phyloP scores from a whole-genome alignment of 30 jellyfish, hydroid and myxozoan species.

The Cassiopea xamachana region DNA sequence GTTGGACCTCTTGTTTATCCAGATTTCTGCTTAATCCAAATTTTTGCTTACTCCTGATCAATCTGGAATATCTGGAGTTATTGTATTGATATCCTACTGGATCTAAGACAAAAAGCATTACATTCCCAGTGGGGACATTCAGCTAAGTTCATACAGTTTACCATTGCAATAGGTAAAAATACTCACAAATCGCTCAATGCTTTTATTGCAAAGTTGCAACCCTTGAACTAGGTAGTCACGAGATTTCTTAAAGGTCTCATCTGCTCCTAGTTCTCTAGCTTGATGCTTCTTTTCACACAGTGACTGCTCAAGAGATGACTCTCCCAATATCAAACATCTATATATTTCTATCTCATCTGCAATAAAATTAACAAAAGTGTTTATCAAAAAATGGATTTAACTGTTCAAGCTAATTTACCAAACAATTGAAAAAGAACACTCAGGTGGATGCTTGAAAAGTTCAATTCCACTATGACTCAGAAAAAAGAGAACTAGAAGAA shows the following conservation, averaged over 20 bases:
- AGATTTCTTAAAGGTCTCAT: not conserved
- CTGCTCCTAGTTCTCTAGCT: not conserved
- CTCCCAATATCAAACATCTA: slow-evolving; percentile 64
- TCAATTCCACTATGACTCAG: no score
- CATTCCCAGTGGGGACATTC: no score
- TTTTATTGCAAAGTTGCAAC: not conserved
- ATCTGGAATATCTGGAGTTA: no score
- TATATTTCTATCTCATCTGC: slow-evolving; percentile 65
- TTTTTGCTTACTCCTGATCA: no score
- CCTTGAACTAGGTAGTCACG: not conserved
- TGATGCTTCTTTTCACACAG: not conserved
- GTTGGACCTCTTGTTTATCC: no score
- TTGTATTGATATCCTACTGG: no score
- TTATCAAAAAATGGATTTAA: not conserved
- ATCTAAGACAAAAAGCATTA: no score
- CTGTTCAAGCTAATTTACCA: not conserved
- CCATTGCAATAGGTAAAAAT: not conserved
- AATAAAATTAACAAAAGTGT: not conserved
- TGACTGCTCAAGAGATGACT: slow-evolving; percentile 51
- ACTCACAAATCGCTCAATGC: not conserved
- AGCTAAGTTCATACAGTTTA: no score
- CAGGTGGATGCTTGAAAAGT: no score
- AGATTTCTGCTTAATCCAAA: no score
- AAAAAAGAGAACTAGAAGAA: no score
- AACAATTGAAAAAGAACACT: no score